Percentiles rank a stretch among this genome's conserved stretches.
Conservation (phyloP, 2,797 vertebrate species). For the Coreius guichenoti region DNA sequence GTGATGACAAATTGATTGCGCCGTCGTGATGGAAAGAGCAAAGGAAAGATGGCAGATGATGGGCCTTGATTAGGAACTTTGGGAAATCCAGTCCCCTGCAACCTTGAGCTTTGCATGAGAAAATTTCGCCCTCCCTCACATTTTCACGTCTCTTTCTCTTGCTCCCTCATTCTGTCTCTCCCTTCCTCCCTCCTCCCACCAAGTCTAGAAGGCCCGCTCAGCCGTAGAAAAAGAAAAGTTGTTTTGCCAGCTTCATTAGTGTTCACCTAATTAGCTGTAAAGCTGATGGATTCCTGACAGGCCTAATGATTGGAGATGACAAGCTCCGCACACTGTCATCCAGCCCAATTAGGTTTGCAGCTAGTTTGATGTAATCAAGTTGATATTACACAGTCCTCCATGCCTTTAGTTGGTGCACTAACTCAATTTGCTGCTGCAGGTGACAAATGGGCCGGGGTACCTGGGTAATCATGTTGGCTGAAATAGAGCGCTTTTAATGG, state of each 20-base stretch:
- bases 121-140: slow-evolving; percentile 68
- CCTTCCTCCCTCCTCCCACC: slow-evolving; percentile 55
- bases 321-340: slow-evolving; percentile 96
- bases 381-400: slow-evolving; percentile 96
- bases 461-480: slow-evolving; percentile 92
- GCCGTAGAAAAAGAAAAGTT: slow-evolving; percentile 96
- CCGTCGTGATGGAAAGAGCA: slow-evolving; percentile 85
- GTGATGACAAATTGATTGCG: slow-evolving; percentile 95
- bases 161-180: slow-evolving; percentile 42
- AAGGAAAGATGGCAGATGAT: slow-evolving; percentile 86
- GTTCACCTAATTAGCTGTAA: slow-evolving; percentile 99
- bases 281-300: slow-evolving; percentile 99
- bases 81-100: slow-evolving; percentile 85
- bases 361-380: slow-evolving; percentile 99
- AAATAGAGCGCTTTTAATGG: slow-evolving; percentile 89
- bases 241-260: slow-evolving; percentile 99
- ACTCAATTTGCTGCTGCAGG: slow-evolving; percentile 94
- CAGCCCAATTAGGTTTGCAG: slow-evolving; percentile 97
- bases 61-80: slow-evolving; percentile 87
- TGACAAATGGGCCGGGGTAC: slow-evolving; percentile 93
- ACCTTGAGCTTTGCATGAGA: slow-evolving; percentile 84
- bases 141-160: slow-evolving; percentile 62
- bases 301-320: slow-evolving; percentile 99
- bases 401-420: slow-evolving; percentile 92
- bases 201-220: slow-evolving; percentile 89